phyloP scores from a whole-genome alignment of 2,113 vertebrate species.

The Podocnemis expansa region DNA sequence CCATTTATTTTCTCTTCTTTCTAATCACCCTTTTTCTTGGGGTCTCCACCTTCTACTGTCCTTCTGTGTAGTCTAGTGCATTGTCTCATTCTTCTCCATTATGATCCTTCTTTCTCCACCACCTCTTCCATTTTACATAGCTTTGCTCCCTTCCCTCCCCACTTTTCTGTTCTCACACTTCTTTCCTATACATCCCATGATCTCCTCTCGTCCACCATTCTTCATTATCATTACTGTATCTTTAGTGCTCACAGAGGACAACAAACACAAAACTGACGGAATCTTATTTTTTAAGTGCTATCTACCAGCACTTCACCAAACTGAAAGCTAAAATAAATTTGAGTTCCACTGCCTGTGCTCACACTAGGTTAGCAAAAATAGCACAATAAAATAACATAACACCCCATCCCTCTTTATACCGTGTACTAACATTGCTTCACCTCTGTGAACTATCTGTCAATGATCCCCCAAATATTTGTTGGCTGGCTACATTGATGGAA shows the following conservation, averaged over 20 bases:
- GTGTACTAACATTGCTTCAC: background rate
- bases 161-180: background rate
- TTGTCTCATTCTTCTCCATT: background rate
- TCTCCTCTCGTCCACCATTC: background rate
- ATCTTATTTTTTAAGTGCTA: background rate
- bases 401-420: background rate
- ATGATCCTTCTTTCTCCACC: background rate
- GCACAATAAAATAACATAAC: background rate
- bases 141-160: background rate
- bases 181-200: background rate
- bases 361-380: background rate
- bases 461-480: background rate
- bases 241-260: background rate
- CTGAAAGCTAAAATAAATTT: background rate
- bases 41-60: background rate
- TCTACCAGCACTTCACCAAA: background rate
- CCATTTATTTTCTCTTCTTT: rapidly evolving
- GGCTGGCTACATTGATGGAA: background rate
- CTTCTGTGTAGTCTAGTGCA: background rate
- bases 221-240: background rate
- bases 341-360: background rate
- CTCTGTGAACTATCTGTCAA: background rate
- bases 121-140: background rate
- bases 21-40: background rate
- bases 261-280: background rate